Percentiles rank a stretch among this genome's conserved stretches.
Evolutionary conservation across 2,888 invertebrate species (phyloP).

Genomic region (Spilarctia lutea): DNA sequence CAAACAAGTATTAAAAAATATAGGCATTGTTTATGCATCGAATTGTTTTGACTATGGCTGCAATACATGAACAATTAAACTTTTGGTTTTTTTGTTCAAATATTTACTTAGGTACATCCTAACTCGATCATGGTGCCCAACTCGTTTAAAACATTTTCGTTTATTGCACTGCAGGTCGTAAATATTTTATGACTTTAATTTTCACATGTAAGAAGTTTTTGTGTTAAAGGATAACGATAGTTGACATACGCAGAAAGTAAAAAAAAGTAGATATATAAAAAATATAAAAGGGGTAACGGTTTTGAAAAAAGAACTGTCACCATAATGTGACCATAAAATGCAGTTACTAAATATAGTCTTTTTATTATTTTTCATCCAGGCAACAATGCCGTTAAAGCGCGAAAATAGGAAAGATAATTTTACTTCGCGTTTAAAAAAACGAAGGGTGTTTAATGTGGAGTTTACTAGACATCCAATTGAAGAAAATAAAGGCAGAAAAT

Average conservation of each 20-base stretch:
- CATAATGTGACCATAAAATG: constrained; percentile 13
- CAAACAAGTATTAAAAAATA: background rate
- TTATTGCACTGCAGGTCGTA: constrained; percentile 6
- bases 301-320: background rate
- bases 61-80: background rate
- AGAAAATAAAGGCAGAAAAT: background rate
- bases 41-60: background rate
- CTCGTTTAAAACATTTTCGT: background rate
- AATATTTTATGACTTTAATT: constrained; percentile 7
- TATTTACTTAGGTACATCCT: background rate
- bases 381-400: background rate
- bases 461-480: background rate
- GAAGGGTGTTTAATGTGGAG: background rate
- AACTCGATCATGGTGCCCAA: background rate
- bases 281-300: no score
- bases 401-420: background rate
- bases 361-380: constrained; percentile 1
- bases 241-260: no score
- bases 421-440: background rate
- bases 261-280: no score
- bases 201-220: background rate
- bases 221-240: no score
- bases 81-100: background rate
- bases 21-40: background rate
- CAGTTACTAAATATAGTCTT: background rate